phyloP scores from a whole-genome alignment of 2,797 vertebrate genomes.

The Lagodon rhomboides region DNA sequence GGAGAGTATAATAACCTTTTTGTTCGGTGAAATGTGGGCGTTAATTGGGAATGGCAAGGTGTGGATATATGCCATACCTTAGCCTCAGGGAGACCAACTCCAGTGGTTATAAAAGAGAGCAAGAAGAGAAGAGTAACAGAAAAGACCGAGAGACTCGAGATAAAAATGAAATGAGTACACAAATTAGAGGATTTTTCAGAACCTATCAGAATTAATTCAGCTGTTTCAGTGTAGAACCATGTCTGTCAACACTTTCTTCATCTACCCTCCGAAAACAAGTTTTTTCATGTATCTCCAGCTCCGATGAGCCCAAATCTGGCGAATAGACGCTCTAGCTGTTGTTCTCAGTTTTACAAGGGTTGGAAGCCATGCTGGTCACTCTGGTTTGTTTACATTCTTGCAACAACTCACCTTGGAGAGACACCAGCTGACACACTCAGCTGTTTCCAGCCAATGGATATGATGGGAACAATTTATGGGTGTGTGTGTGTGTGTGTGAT shows the following conservation, averaged over 20 bases:
- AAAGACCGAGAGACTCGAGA: background rate
- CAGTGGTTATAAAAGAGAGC: background rate
- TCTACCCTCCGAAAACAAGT: background rate
- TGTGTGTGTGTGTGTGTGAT: conserved; percentile 18
- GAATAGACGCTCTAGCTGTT: background rate
- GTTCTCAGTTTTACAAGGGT: background rate
- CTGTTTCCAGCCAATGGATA: conserved; percentile 16
- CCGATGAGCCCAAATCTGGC: background rate
- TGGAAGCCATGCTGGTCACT: conserved; percentile 26
- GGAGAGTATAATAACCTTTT: conserved; percentile 36
- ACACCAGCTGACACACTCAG: conserved; percentile 39
- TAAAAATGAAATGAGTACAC: background rate
- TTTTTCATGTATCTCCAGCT: background rate
- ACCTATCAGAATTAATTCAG: background rate
- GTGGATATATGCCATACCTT: conserved; percentile 44
- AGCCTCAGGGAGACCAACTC: background rate
- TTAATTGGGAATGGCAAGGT: conserved; percentile 66
- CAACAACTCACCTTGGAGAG: conserved; percentile 31
- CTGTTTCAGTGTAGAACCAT: background rate
- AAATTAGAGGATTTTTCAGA: background rate
- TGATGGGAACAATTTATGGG: background rate
- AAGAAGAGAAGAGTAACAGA: background rate
- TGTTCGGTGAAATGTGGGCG: conserved; percentile 68
- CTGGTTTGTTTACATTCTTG: conserved; percentile 67
- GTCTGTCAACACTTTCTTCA: background rate